Base-by-base conservation (phyloP, 2,797 vertebrate genomes). In the Florisuga fusca region DNA sequence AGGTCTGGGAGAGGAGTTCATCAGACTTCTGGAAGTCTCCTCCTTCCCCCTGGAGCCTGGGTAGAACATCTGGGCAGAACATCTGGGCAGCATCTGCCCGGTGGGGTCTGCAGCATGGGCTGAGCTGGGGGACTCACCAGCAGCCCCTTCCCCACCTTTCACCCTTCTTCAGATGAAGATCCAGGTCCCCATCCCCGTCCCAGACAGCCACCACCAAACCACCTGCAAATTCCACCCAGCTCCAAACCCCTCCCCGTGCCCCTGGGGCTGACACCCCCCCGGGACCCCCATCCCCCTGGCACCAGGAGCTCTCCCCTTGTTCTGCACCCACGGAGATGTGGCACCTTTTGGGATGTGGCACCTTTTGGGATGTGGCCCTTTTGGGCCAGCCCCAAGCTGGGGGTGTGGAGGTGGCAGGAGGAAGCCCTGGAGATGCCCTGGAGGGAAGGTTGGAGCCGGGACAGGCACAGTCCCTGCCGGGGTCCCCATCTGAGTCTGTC, bases 391-490 rank as follows among this genome's bases (percentile, higher is more conserved):
- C 38, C 38, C 38, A 38, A 38, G 10, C 38, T 12, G 38, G 12
- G 38, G 38, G 38, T 12, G 38, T 38, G 38, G 19, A 45, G 45
- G 50, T 0, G 3, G 16, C 17, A 51, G 51, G 38, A 59, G 17
- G 53, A 73, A 77, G 64, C 58, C 69, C 63, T 41, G 10, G 45
- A 75, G 26, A 26, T 64, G n/a, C 46, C 36, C 25, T 6, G 5
- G 46, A 2, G 10, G 27, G 64, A 45, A 45, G 34, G 27, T 27
- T 59, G 72, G 59, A 55, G 11, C 46, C 12, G 23, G 59, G 20
- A 0, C 6, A 23, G 43, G 16, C 3, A 10, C 16, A 4, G 6
- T 38, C 43, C 10, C 36, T 19, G 48, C 20, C 1, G 1, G 41
- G 36, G 68, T 79, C 43, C 67, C 73, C 45, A 51, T 36, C 79